Evolutionary conservation across 2,888 invertebrate species (phyloP), one percentile per base, ranked within the genome.

Genomic region (Atethmia centrago): DNA sequence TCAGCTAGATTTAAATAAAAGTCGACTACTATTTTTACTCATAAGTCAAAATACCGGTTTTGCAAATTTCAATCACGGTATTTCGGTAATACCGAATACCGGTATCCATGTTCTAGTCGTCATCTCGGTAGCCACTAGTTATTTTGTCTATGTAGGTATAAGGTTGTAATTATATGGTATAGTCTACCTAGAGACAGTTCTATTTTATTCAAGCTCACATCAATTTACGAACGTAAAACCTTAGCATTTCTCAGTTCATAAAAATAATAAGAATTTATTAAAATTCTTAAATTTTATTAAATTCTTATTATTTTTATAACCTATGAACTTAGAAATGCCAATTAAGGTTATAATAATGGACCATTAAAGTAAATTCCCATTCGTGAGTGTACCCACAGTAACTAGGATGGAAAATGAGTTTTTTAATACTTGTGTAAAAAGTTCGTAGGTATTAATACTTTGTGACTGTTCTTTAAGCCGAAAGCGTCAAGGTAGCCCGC

Each of bases 301-400:
- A n/a, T n/a, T n/a, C n/a, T n/a, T n/a, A n/a, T n/a, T n/a, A n/a
- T n/a, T n/a, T n/a, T n/a, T n/a, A n/a, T n/a, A 19, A 70, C 19
- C 25, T 16, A 19, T n/a, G 40, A 70, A 42, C 51, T 71, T 40
- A 73, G 40, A 53, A 73, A 72, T 62, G 59, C 36, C 55, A 73
- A 72, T 62, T 61, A 73, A 40, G 73, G 47, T 19, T 47, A 63
- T 47, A 47, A 21, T 47, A 74, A 40, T 55, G 73, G n/a, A 49
- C 55, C 73, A 74, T 55, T 74, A 40, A 47, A 62, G 40, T 25
- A 47, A 55, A 72, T 74, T 56, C 31, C 47, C 8, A 2, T 55
- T 28, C 16, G 40, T 28, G 25, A 56, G 19, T 55, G 28, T 19
- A 16, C 47, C 73, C 3, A 56, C 28, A 55, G 56, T 7, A 31